Evolutionary conservation across 2,888 invertebrate species (phyloP), one percentile per base, ranked within the genome.

Genomic region (Conus canariensis): DNA sequence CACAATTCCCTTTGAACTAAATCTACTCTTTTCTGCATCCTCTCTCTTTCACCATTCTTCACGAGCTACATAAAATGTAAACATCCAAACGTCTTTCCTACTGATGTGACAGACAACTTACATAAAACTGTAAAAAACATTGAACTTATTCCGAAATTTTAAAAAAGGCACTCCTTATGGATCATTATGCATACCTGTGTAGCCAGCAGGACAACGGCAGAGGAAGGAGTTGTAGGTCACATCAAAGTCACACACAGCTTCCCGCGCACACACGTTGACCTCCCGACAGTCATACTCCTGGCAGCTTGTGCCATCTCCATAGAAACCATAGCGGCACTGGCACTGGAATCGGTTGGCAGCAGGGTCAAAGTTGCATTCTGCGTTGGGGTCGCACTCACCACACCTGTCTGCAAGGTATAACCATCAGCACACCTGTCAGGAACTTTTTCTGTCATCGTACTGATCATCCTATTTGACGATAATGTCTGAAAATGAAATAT

Each of bases 231-330:
- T 90, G 45, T 74, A 82, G 25, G 45, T 45, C 25, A 45, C 25
- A 67, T 91, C 90, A 85, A 89, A 89, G 56, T 70, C 59, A 45
- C 89, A 89, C 74, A n/a, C 59, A 30, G 89, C 89, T 14, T 91
- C 90, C 12, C 83, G 87, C 58, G 85, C 89, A 67, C 92, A 92
- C 82, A 92, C 90, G 56, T 70, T 67, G 6, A 58, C 80, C 60
- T 91, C 92, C 10, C 93, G 91, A 85, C 94, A 94, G 88, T 94
- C 94, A 58, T 92, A 90, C 10, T 89, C 90, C 56, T 91, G 88
- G 87, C 95, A 95, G 4, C 89, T 83, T n/a, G 87, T 90, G 10
- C 95, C 95, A 87, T 95, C 93, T 1, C 95, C 94, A 58, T 88
- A 83, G 89, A 91, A 94, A 85, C 94, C 93, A 30, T 89, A 87